phyloP scores from a whole-genome alignment of 2,888 invertebrate genomes.

The Cephus rjabovi region DNA sequence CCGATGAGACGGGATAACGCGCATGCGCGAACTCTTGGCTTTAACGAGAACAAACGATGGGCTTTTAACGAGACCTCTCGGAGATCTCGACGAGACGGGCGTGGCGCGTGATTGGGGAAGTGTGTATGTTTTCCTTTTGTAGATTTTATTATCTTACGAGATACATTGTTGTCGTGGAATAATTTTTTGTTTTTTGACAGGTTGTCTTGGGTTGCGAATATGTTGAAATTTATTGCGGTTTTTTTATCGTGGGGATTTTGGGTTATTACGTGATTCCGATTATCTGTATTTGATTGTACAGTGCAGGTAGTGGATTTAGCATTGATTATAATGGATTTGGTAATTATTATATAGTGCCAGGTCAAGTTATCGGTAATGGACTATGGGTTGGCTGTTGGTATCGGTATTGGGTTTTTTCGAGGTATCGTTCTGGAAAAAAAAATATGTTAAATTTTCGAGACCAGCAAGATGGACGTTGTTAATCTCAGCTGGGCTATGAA shows the following conservation, averaged over 20 bases:
- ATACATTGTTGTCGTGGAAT: background rate
- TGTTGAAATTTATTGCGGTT: background rate
- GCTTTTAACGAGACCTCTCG: background rate
- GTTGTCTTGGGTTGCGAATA: background rate
- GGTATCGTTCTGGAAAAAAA: background rate
- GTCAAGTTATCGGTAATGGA: background rate
- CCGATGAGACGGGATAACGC: background rate
- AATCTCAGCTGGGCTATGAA: constrained; percentile 24
- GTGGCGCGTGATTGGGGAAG: background rate
- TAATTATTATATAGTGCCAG: too few species aligned
- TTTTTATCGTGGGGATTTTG: background rate
- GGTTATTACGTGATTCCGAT: accelerated
- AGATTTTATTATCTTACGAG: background rate
- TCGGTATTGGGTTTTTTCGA: background rate
- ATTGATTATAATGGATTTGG: too few species aligned
- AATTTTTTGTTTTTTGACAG: background rate
- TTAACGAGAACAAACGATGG: background rate
- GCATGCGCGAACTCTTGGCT: background rate
- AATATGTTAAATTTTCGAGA: background rate
- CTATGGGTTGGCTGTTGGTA: background rate
- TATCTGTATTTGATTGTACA: background rate
- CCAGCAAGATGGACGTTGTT: constrained; percentile 8
- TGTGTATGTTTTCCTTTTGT: too few species aligned
- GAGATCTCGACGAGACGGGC: background rate
- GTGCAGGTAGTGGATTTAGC: too few species aligned